These are phyloP conservation scores for Menidia beryllina DNA, from an alignment of 2,113 vertebrate species.

Conservation along the genomic window DNA sequence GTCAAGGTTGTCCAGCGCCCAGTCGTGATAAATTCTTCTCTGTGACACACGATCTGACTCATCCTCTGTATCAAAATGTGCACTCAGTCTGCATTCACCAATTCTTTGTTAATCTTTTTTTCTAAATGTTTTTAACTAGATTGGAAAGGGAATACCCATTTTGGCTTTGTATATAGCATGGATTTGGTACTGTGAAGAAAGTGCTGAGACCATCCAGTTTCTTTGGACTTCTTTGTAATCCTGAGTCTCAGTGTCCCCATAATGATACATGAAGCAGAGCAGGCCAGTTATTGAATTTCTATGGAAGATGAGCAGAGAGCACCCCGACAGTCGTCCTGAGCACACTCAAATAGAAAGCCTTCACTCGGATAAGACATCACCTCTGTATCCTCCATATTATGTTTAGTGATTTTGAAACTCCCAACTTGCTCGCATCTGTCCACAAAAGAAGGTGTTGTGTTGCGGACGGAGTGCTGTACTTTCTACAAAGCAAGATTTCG, in stretches of 20 bases:
- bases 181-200: conserved; percentile 62
- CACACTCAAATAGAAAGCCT: conserved; percentile 49
- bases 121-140: conserved; percentile 49
- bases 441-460: conserved; percentile 56
- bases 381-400: conserved; percentile 54
- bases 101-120: conserved; percentile 50
- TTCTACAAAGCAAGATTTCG: conserved; percentile 77
- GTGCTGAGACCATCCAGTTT: conserved; percentile 65
- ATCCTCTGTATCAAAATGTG: conserved; percentile 61
- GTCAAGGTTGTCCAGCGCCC: conserved; percentile 58
- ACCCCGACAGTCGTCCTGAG: conserved; percentile 37
- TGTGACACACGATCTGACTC: conserved; percentile 52
- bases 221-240: conserved; percentile 76
- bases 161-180: conserved; percentile 79
- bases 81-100: conserved; percentile 56
- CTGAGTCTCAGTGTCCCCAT: conserved; percentile 64
- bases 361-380: conserved; percentile 57
- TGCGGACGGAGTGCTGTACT: conserved; percentile 71
- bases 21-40: conserved; percentile 48
- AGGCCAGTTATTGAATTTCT: conserved; percentile 57
- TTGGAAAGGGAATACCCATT: conserved; percentile 52
- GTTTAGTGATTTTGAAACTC: conserved; percentile 46
- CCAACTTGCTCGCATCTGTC: conserved; percentile 52
- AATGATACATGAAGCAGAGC: conserved; percentile 65
- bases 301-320: conserved; percentile 55